Percentiles rank a stretch among this genome's conserved stretches.
Conservation (phyloP, 2,888 invertebrate genomes). For the Catocala sponsa region DNA sequence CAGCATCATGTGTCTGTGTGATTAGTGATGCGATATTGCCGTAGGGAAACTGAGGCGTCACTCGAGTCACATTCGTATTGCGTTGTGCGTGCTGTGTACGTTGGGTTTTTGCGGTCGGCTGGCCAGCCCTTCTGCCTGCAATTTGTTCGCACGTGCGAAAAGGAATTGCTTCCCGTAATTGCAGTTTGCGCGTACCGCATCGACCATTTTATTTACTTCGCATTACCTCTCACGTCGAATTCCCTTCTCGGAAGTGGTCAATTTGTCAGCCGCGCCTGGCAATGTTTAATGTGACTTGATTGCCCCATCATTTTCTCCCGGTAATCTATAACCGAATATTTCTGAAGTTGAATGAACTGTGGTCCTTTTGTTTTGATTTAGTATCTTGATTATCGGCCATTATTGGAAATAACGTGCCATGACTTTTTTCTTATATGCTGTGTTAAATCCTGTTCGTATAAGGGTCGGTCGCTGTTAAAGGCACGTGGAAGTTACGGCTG, state of each 20-base stretch:
- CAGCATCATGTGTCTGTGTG: conserved; percentile 22
- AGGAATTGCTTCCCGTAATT: conserved; percentile 79
- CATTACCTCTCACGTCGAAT: conserved; percentile 61
- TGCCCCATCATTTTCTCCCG: conserved; percentile 47
- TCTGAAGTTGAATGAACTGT: conserved; percentile 42
- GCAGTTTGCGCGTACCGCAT: conserved; percentile 56
- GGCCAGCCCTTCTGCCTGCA: conserved; percentile 67
- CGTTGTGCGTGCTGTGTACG: conserved; percentile 44
- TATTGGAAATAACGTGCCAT: conserved; percentile 17
- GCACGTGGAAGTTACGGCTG: conserved; percentile 55
- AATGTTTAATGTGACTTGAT: conserved; percentile 59
- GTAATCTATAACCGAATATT: conserved; percentile 42
- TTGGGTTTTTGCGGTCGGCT: conserved; percentile 44
- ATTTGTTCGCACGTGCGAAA: conserved; percentile 85
- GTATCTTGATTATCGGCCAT: conserved; percentile 27
- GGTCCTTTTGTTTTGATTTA: conserved; percentile 16
- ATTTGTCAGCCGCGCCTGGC: conserved; percentile 61
- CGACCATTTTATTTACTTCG: conserved; percentile 64
- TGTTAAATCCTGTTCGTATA: conserved; percentile 40
- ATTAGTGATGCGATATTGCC: conserved; percentile 36
- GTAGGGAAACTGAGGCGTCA: conserved; percentile 34
- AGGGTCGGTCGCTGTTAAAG: conserved; percentile 40
- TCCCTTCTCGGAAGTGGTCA: conserved; percentile 70
- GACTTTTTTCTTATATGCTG: conserved; percentile 28
- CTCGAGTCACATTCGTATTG: conserved; percentile 31